Percentiles rank a stretch among this genome's conserved stretches.
Conservation (phyloP, 2,888 invertebrate genomes). For the Drosophila mulleri region DNA sequence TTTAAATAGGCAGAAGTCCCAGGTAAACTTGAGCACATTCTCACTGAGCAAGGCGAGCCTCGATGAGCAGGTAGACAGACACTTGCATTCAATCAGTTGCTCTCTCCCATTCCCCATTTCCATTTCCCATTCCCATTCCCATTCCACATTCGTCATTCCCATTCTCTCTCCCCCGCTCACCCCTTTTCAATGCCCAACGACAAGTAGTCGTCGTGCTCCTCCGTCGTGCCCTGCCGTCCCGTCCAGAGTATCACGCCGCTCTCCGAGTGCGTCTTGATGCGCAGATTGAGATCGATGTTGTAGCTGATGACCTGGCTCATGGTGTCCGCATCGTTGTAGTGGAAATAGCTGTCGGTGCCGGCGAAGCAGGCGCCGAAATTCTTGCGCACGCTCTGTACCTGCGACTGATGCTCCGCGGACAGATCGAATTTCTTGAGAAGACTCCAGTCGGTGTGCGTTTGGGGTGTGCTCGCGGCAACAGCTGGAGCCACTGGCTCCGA, state of each 20-base stretch:
- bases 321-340: conserved; percentile 94
- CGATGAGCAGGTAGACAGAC: background rate
- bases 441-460: conserved; percentile 82
- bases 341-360: conserved; percentile 93
- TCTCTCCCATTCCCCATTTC: too few relatives aligned
- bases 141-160: too few relatives aligned
- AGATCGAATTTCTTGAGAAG: conserved; percentile 79
- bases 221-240: conserved; percentile 87
- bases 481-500: conserved; percentile 16
- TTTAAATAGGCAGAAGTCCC: background rate
- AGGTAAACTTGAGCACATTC: background rate
- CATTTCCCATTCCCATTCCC: too few relatives aligned
- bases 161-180: conserved; percentile 58
- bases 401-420: conserved; percentile 76
- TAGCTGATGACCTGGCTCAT: conserved; percentile 94
- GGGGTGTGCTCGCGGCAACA: conserved; percentile 53
- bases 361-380: conserved; percentile 90
- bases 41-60: background rate
- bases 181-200: conserved; percentile 94
- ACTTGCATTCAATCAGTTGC: too few relatives aligned
- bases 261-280: conserved; percentile 90
- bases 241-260: conserved; percentile 94
- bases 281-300: conserved; percentile 94
- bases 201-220: conserved; percentile 90
- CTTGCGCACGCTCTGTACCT: conserved; percentile 80